phyloP scores from a whole-genome alignment of 1,140 invertebrate species.

The Calephelis nemesis region DNA sequence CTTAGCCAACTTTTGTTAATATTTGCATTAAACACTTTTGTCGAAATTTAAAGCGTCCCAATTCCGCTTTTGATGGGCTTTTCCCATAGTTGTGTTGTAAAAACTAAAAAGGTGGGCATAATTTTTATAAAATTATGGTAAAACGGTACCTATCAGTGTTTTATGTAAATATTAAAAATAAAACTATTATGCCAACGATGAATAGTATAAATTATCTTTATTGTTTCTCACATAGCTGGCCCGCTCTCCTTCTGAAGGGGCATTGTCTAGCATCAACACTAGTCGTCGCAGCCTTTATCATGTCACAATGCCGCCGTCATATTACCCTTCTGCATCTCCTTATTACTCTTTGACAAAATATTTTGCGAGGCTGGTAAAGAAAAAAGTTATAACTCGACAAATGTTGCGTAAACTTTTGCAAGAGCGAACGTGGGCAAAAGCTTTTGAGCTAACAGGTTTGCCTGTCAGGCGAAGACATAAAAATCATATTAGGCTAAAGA shows the following conservation, averaged over 20 bases:
- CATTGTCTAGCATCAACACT: constrained; percentile 74
- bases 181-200: not conserved
- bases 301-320: constrained; percentile 81
- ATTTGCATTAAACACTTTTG: too few relatives aligned
- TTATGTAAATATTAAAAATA: not conserved
- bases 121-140: too few relatives aligned
- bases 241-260: constrained; percentile 75
- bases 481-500: constrained; percentile 78
- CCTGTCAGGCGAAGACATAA: constrained; percentile 79
- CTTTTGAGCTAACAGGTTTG: constrained; percentile 75
- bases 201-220: constrained; percentile 21
- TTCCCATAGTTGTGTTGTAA: too few relatives aligned
- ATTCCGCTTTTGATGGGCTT: too few relatives aligned
- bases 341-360: constrained; percentile 87
- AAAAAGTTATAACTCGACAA: constrained; percentile 84
- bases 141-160: too few relatives aligned
- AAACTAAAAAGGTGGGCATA: too few relatives aligned
- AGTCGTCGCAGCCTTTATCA: constrained; percentile 76
- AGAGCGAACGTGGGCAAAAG: constrained; percentile 69
- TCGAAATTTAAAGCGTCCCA: too few relatives aligned
- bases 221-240: constrained; percentile 65
- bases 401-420: constrained; percentile 86
- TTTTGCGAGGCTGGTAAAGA: constrained; percentile 86
- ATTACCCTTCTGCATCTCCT: constrained; percentile 83
- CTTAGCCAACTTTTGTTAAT: too few relatives aligned